Conservation (phyloP, 92 coral and sea anemone genomes). For the Epizoanthus fatuus region DNA sequence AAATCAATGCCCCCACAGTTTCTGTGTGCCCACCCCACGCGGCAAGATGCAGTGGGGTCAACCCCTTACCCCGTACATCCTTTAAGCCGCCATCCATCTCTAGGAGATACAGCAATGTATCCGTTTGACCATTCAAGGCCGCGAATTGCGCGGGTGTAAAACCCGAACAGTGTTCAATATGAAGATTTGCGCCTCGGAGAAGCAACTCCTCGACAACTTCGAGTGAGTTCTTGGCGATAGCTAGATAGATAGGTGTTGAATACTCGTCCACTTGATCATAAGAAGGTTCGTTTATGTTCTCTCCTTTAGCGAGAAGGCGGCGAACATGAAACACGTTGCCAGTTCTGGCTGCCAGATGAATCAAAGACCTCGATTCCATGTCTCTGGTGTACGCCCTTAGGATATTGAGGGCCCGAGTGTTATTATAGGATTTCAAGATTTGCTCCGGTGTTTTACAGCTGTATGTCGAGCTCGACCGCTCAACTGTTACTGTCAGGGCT, state of each 20-base stretch:
- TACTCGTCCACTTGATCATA: conserved; percentile 26
- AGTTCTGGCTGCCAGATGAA: conserved; percentile 19
- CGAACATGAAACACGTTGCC: conserved; percentile 24
- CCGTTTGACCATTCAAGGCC: conserved; percentile 24
- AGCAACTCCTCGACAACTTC: conserved; percentile 37
- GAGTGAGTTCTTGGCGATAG: conserved; percentile 27
- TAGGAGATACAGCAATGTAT: conserved; percentile 35
- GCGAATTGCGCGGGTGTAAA: conserved; percentile 27
- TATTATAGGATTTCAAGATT: conserved; percentile 11
- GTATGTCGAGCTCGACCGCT: background rate
- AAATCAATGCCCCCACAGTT: conserved; percentile 17
- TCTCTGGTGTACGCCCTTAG: conserved; percentile 22
- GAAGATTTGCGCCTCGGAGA: conserved; percentile 29
- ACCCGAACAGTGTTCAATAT: conserved; percentile 29
- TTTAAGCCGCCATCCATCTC: conserved; percentile 15
- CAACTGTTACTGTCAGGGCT: conserved; percentile 20
- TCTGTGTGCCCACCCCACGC: conserved; percentile 43
- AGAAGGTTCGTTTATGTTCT: conserved; percentile 17
- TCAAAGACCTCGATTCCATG: conserved; percentile 40
- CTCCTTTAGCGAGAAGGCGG: conserved; percentile 7
- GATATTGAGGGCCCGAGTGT: conserved; percentile 20
- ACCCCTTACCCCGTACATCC: conserved; percentile 24
- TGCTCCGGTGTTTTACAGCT: conserved; percentile 31
- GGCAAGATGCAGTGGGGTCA: conserved; percentile 31
- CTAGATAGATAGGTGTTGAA: conserved; percentile 23